Evolutionary conservation across 2,888 invertebrate genomes (phyloP), one percentile per base, ranked within the genome.

Genomic region (Carabus problematicus): DNA sequence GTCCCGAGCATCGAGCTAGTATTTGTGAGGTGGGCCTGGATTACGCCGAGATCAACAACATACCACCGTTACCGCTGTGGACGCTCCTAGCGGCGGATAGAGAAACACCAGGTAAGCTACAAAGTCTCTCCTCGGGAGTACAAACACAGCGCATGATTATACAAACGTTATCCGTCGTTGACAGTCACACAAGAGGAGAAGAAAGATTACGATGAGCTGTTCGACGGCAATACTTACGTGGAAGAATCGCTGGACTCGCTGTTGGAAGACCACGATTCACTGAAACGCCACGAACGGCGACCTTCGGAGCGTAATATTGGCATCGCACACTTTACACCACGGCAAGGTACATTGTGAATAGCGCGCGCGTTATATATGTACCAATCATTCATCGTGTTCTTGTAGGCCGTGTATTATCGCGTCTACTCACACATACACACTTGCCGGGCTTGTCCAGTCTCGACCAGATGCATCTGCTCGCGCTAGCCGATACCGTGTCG

Each of bases 391-490:
- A n/a, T n/a, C n/a, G n/a, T n/a, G n/a, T n/a, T n/a, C n/a, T n/a
- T n/a, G n/a, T 83, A 86, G 89, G 92, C 42, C 88, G 95, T 70
- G 86, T 94, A 9, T 82, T 98, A 8, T 96, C 96, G 0, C 89
- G 95, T 1, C 86, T 98, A 8, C 84, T 99, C 45, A 98, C 98
- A 0, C 98, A 98, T 81, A 95, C 94, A 0, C 96, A 96, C 81
- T 83, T 97, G 41, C 98, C 98, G 0, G 98, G 98, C 0, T 83
- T 98, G 45, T 96, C 95, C 3, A 97, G 97, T 74, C 86, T 98
- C 64, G 99, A 99, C 83, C 99, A 99, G 83, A 99, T 99, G 98
- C 99, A 99, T 82, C 85, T 99, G 71, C 83, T 99, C n/a, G 99
- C 99, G 0, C 82, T 99, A 71, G 98, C 98, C 9, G 99, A 99